Conservation (phyloP, 1,140 invertebrate species). For the Apolygus lucorum region DNA sequence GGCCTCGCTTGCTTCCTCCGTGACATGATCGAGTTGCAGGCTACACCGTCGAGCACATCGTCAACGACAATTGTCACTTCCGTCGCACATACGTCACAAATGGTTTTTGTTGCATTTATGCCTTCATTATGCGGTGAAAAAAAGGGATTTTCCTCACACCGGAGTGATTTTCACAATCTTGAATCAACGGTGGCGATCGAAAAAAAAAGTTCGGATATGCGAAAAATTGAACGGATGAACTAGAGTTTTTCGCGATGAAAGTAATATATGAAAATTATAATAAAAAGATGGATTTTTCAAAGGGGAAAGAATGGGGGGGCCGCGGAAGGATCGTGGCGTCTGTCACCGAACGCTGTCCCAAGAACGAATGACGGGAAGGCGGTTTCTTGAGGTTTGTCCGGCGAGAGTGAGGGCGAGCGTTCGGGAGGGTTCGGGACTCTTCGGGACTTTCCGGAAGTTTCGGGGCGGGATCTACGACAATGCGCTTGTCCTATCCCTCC, state of each 20-base stretch:
- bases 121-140: too few relatives aligned
- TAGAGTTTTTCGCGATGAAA: too few relatives aligned
- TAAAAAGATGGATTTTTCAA: not conserved
- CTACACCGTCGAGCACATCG: not conserved
- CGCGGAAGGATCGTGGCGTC: not conserved
- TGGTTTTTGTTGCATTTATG: too few relatives aligned
- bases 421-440: conserved; percentile 12
- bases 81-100: not conserved
- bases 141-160: too few relatives aligned
- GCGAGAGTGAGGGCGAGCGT: conserved; percentile 14
- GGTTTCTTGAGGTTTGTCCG: conserved; percentile 7
- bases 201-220: too few relatives aligned
- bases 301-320: not conserved
- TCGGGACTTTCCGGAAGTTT: not conserved
- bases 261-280: not conserved
- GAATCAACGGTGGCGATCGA: too few relatives aligned
- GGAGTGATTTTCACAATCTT: too few relatives aligned
- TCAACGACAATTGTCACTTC: conserved; percentile 7
- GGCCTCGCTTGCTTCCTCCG: conserved; percentile 53
- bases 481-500: conserved; percentile 8
- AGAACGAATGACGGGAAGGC: conserved; percentile 6
- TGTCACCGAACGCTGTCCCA: conserved; percentile 5
- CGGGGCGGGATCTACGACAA: conserved; percentile 8
- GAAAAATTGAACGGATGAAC: too few relatives aligned
- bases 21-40: conserved; percentile 41